Evolutionary conservation across 2,888 invertebrate species (phyloP).

Genomic region (Dasypolia templi): DNA sequence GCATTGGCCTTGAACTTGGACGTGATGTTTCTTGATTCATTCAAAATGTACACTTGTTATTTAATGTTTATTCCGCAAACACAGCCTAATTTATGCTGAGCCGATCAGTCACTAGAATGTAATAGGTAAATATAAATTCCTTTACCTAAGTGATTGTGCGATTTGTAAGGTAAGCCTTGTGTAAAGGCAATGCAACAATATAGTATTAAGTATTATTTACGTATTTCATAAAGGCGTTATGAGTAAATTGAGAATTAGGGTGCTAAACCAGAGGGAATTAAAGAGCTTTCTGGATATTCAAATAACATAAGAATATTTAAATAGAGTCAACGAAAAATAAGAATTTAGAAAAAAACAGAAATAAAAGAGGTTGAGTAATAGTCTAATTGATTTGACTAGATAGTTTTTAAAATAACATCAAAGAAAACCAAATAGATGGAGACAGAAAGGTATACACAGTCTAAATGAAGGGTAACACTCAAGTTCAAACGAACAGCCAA

Average conservation of each 20-base stretch:
- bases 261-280: background rate
- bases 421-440: background rate
- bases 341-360: background rate
- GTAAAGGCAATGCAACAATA: slow-evolving; percentile 14
- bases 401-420: background rate
- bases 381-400: background rate
- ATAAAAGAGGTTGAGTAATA: background rate
- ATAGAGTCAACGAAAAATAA: background rate
- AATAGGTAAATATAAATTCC: slow-evolving; percentile 43
- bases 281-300: background rate
- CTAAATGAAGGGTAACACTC: slow-evolving; percentile 10
- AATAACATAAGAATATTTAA: background rate
- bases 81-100: slow-evolving; percentile 52
- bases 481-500: slow-evolving; percentile 3
- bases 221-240: slow-evolving; percentile 2
- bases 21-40: slow-evolving; percentile 44
- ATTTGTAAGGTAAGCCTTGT: slow-evolving; percentile 32
- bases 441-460: background rate
- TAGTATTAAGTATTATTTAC: background rate
- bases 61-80: slow-evolving; percentile 55
- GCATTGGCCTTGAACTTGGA: slow-evolving; percentile 45
- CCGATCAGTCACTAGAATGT: slow-evolving; percentile 37
- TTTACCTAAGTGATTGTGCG: slow-evolving; percentile 19
- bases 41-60: slow-evolving; percentile 36
- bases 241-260: background rate